phyloP scores from a whole-genome alignment of 2,113 vertebrate species.

The Xiphias gladius region DNA sequence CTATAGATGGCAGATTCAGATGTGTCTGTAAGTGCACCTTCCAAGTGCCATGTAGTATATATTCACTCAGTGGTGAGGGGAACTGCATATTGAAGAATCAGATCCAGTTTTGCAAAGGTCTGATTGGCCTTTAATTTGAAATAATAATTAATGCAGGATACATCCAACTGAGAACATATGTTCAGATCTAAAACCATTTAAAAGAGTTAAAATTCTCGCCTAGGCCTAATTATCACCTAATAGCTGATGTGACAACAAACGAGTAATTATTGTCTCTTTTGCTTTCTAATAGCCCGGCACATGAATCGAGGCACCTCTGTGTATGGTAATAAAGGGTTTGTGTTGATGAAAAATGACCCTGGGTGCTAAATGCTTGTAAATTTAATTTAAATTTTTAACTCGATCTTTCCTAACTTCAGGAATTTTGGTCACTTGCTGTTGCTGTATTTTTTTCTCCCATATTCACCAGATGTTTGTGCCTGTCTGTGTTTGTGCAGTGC shows the following conservation, averaged over 20 bases:
- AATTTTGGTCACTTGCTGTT: background rate
- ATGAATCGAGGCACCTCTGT: conserved; percentile 67
- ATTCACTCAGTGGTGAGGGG: background rate
- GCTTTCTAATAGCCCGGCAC: conserved; percentile 77
- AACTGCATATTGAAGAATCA: conserved; percentile 27
- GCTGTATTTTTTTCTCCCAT: background rate
- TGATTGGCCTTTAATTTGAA: conserved; percentile 82
- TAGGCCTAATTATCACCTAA: conserved; percentile 92
- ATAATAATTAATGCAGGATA: conserved; percentile 90
- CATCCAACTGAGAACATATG: conserved; percentile 89
- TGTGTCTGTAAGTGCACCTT: background rate
- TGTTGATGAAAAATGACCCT: conserved; percentile 60
- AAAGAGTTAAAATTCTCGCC: conserved; percentile 89
- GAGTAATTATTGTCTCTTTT: conserved; percentile 92
- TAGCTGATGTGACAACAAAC: conserved; percentile 90
- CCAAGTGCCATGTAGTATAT: conserved; percentile 15
- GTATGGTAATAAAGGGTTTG: conserved; percentile 63
- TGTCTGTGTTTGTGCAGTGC: background rate
- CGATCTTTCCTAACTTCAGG: conserved; percentile 1
- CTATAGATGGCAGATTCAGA: background rate
- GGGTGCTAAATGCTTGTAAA: conserved; percentile 53
- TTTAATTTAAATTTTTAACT: conserved; percentile 36
- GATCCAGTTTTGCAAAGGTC: conserved; percentile 30
- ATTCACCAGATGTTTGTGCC: background rate
- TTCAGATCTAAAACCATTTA: conserved; percentile 87